These are phyloP conservation scores for Calonectris borealis DNA, from an alignment of 2,113 vertebrate species.

Conservation along the genomic window DNA sequence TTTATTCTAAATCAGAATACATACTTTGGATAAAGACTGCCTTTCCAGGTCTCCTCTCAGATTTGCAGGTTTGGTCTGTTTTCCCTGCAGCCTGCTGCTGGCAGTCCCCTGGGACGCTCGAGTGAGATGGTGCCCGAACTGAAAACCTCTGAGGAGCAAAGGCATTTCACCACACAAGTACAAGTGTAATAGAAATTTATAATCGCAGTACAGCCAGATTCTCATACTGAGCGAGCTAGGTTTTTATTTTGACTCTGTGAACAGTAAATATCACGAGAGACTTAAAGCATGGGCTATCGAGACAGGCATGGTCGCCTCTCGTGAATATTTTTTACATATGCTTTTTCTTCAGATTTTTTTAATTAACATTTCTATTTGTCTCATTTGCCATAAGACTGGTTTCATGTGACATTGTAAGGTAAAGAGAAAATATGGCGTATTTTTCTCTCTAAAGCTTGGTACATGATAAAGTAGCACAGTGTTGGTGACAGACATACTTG, in stretches of 20 bases:
- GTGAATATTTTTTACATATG: not conserved
- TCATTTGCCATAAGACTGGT: not conserved
- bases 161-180: not conserved
- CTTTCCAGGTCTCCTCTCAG: not conserved
- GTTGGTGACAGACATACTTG: not conserved
- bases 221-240: not conserved
- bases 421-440: not conserved
- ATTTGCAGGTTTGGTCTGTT: not conserved
- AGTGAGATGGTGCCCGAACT: not conserved
- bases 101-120: not conserved
- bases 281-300: no score
- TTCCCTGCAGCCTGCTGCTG: not conserved
- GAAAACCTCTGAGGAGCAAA: not conserved
- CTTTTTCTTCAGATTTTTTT: not conserved
- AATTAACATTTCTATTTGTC: not conserved
- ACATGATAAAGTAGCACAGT: fast-evolving
- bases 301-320: not conserved
- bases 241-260: not conserved
- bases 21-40: not conserved
- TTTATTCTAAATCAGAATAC: not conserved
- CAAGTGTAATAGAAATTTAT: not conserved
- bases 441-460: not conserved
- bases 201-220: not conserved
- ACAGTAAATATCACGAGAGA: not conserved
- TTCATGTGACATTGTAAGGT: not conserved